Conservation (phyloP, 1,140 invertebrate genomes). For the Orussus abietinus region DNA sequence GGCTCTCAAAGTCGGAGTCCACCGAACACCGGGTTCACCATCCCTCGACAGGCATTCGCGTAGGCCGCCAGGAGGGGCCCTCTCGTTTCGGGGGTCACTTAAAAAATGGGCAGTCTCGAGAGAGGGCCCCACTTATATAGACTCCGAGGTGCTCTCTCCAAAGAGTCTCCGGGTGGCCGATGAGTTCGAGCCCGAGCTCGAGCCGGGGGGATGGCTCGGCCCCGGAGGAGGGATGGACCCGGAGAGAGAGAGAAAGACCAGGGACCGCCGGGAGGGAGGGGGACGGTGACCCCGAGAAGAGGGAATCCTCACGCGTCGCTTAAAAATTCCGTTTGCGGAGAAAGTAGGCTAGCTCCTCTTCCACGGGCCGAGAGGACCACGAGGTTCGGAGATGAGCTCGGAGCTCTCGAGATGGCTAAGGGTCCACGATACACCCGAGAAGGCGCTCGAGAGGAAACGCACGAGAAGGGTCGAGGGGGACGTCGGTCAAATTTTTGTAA, state of each 20-base stretch:
- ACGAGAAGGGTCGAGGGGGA: too few species aligned
- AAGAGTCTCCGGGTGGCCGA: slow-evolving; percentile 18
- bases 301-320: slow-evolving; percentile 26
- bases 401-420: too few species aligned
- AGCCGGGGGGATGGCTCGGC: background rate
- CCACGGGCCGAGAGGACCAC: slow-evolving; percentile 17
- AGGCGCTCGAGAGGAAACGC: too few species aligned
- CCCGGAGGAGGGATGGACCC: slow-evolving; percentile 2
- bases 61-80: background rate
- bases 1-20: too few species aligned
- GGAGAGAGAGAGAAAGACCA: slow-evolving; percentile 21
- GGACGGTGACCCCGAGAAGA: slow-evolving; percentile 18
- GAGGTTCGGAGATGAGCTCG: slow-evolving; percentile 22
- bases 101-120: slow-evolving; percentile 45
- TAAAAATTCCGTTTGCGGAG: slow-evolving; percentile 47
- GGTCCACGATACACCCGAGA: too few species aligned
- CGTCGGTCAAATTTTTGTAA: too few species aligned
- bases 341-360: slow-evolving; percentile 46
- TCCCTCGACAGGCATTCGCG: too few species aligned
- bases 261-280: slow-evolving; percentile 15
- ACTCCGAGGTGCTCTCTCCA: slow-evolving; percentile 28
- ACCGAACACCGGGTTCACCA: too few species aligned
- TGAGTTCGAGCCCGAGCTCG: background rate
- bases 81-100: slow-evolving; percentile 26
- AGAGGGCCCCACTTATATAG: slow-evolving; percentile 47